A percentile compares a stretch with the other conserved stretches of the same genome.
Evolutionary conservation across 2,797 vertebrate genomes (phyloP).

Genomic region (Poeciliopsis paucimaculata): DNA sequence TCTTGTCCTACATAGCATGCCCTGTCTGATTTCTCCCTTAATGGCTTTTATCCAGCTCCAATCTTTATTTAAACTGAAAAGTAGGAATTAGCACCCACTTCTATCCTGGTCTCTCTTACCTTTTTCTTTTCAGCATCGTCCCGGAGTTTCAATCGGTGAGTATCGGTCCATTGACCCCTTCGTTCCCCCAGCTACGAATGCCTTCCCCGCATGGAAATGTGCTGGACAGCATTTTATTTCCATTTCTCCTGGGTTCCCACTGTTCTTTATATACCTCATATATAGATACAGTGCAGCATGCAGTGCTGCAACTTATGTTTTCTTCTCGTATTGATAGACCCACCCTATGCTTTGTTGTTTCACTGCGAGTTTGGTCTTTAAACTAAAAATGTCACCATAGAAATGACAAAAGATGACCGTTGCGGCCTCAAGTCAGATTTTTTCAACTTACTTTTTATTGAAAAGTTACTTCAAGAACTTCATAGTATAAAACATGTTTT

Average conservation of each 20-base stretch:
- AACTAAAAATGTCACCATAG: conserved; percentile 31
- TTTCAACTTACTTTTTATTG: not conserved
- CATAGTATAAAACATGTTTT: too few relatives aligned
- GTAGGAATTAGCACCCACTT: conserved; percentile 86
- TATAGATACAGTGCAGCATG: conserved; percentile 3
- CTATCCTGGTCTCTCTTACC: conserved; percentile 69
- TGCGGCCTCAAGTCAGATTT: not conserved
- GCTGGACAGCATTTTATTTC: conserved; percentile 40
- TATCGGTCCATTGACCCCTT: conserved; percentile 58
- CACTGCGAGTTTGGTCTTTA: conserved; percentile 15
- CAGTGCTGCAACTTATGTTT: not conserved
- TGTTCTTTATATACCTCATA: conserved; percentile 19
- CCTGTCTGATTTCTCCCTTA: conserved; percentile 88
- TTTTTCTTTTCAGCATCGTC: conserved; percentile 72
- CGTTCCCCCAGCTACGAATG: conserved; percentile 50
- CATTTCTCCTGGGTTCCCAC: conserved; percentile 25
- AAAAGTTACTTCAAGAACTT: not conserved
- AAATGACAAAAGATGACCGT: conserved; percentile 9
- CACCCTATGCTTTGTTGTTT: conserved; percentile 4
- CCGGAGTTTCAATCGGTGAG: conserved; percentile 59
- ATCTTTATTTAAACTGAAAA: conserved; percentile 90
- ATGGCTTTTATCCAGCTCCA: conserved; percentile 88
- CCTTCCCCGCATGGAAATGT: conserved; percentile 55
- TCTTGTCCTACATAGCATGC: conserved; percentile 88
- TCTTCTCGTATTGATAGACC: conserved; percentile 5